These are phyloP conservation scores for Danio jaintianensis DNA, from an alignment of 2,797 vertebrate genomes.

Conservation along the genomic window DNA sequence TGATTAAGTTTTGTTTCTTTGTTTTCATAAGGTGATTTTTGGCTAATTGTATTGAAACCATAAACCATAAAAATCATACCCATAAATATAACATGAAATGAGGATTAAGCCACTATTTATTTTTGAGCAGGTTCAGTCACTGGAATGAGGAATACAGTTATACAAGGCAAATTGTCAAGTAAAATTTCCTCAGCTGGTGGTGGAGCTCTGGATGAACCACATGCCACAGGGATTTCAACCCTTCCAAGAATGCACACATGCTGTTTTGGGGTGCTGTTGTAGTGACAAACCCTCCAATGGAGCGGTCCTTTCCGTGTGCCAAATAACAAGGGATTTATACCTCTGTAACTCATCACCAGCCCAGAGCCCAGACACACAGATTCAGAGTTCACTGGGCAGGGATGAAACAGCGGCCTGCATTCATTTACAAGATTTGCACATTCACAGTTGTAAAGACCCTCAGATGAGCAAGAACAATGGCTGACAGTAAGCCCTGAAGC, in stretches of 20 bases:
- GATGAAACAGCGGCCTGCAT: constrained; percentile 42
- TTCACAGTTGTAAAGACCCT: constrained; percentile 35
- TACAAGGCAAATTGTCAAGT: constrained; percentile 55
- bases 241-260: constrained; percentile 59
- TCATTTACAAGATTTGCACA: constrained; percentile 38
- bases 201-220: constrained; percentile 57
- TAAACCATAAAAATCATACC: too few species aligned
- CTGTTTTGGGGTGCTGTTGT: constrained; percentile 47
- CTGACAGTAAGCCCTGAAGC: constrained; percentile 43
- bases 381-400: constrained; percentile 36
- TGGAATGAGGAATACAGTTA: constrained; percentile 34
- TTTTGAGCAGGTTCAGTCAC: constrained; percentile 44
- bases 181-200: constrained; percentile 55
- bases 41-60: too few species aligned
- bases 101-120: neutral
- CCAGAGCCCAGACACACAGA: constrained; percentile 48
- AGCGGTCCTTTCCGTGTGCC: constrained; percentile 34
- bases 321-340: constrained; percentile 52
- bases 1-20: too few species aligned
- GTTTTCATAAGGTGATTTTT: too few species aligned
- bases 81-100: too few species aligned
- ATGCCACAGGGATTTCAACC: constrained; percentile 61
- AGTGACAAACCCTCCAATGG: constrained; percentile 47
- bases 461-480: constrained; percentile 38
- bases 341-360: constrained; percentile 57